Conservation (phyloP, 2,797 vertebrate genomes). For the Alosa sapidissima region DNA sequence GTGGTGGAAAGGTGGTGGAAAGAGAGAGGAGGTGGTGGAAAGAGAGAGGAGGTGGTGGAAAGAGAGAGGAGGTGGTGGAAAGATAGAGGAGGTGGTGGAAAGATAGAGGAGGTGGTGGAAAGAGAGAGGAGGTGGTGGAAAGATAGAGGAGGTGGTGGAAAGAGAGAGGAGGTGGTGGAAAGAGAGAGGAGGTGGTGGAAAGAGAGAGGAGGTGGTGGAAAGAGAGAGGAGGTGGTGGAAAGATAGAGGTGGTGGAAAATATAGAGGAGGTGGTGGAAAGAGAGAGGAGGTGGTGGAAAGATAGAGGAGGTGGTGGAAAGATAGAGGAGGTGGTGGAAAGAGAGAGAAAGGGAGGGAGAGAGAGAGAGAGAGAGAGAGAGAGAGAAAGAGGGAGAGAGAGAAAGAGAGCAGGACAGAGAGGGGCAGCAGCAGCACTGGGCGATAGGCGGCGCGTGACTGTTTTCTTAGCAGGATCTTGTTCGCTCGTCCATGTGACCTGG, state of each 20-base stretch:
- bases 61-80: too few species aligned
- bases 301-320: not conserved
- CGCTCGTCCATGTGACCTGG: slow-evolving; percentile 41
- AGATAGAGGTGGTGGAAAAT: too few species aligned
- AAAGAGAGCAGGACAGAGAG: not conserved
- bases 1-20: too few species aligned
- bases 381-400: not conserved
- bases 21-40: not conserved
- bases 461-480: slow-evolving; percentile 46
- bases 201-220: not conserved
- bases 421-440: not conserved
- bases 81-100: not conserved
- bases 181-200: not conserved
- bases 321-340: not conserved
- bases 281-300: not conserved
- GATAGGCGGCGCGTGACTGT: slow-evolving; percentile 30
- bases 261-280: not conserved
- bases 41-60: not conserved
- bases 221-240: not conserved
- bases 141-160: not conserved
- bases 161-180: not conserved
- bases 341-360: not conserved
- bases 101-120: not conserved
- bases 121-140: too few species aligned
- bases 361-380: not conserved